Evolutionary conservation across 2,888 invertebrate genomes (phyloP).

Genomic region (Pilophorus perplexus): DNA sequence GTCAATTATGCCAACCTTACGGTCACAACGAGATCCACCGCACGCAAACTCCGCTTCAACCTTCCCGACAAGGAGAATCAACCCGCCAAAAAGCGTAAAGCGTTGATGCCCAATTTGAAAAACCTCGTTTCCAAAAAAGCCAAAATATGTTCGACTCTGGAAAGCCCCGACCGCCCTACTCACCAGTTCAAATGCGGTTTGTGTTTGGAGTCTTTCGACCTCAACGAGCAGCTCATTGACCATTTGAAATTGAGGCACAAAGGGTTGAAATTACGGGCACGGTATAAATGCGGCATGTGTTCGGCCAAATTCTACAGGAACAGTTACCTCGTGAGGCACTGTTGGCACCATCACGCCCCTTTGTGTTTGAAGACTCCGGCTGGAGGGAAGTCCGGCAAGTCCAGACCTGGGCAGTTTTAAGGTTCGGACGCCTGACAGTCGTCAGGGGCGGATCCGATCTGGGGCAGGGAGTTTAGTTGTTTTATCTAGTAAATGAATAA

Average conservation of each 20-base stretch:
- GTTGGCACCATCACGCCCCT: constrained; percentile 49
- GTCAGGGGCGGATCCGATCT: too few species aligned
- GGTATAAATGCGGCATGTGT: constrained; percentile 50
- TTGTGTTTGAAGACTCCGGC: constrained; percentile 42
- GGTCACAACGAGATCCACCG: not conserved
- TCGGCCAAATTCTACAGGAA: constrained; percentile 51
- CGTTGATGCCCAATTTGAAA: constrained; percentile 29
- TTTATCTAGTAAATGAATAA: too few species aligned
- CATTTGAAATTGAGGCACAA: constrained; percentile 48
- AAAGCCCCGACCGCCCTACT: not conserved
- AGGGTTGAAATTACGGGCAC: constrained; percentile 48
- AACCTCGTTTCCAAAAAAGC: constrained; percentile 29
- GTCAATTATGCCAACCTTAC: constrained; percentile 23
- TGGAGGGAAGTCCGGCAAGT: not conserved
- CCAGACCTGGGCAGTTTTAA: constrained; percentile 23
- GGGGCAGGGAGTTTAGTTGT: too few species aligned
- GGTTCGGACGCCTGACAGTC: too few species aligned
- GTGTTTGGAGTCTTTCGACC: constrained; percentile 48
- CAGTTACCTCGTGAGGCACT: constrained; percentile 50
- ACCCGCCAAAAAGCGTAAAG: constrained; percentile 14
- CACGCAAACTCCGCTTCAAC: constrained; percentile 26
- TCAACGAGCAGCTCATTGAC: constrained; percentile 48
- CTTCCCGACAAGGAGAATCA: constrained; percentile 31
- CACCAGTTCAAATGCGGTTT: constrained; percentile 49
- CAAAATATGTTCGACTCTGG: not conserved